Conservation (phyloP, 2,797 vertebrate species). For the Sebastes ruberrimus region DNA sequence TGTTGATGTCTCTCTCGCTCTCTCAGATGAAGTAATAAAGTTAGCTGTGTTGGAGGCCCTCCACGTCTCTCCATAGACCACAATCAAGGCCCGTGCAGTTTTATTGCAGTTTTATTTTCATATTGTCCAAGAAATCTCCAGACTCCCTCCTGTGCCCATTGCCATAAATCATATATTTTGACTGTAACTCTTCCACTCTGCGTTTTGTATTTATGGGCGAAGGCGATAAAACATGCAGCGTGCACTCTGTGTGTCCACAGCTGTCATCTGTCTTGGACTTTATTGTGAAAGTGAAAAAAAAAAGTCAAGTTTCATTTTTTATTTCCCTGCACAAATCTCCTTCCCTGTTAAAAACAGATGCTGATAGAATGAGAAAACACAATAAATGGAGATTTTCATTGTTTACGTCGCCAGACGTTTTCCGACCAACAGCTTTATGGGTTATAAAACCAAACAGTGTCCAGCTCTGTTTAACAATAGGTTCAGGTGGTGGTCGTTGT, state of each 20-base stretch:
- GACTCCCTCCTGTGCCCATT: slow-evolving; percentile 56
- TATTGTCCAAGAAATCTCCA: slow-evolving; percentile 79
- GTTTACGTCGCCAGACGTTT: slow-evolving; percentile 59
- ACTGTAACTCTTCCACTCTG: slow-evolving; percentile 67
- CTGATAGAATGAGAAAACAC: slow-evolving; percentile 64
- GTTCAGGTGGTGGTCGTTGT: slow-evolving; percentile 59
- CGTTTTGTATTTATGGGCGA: slow-evolving; percentile 68
- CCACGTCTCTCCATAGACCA: slow-evolving; percentile 75
- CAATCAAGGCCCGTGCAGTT: slow-evolving; percentile 75
- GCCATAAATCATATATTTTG: slow-evolving; percentile 75
- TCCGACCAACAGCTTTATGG: slow-evolving; percentile 58
- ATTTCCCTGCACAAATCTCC: slow-evolving; percentile 55
- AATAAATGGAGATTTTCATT: slow-evolving; percentile 57
- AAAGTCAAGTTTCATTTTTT: slow-evolving; percentile 54
- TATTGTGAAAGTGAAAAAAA: slow-evolving; percentile 43
- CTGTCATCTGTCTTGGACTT: slow-evolving; percentile 67
- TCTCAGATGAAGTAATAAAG: slow-evolving; percentile 77
- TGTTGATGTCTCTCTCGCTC: slow-evolving; percentile 63
- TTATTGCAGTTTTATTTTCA: slow-evolving; percentile 80
- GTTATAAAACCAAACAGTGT: slow-evolving; percentile 46
- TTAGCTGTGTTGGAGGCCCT: slow-evolving; percentile 67
- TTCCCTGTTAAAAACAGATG: slow-evolving; percentile 68
- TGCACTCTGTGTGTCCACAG: slow-evolving; percentile 70
- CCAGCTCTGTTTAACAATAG: slow-evolving; percentile 30
- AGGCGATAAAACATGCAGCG: slow-evolving; percentile 74